These are phyloP conservation scores for Ascidia mentula DNA, from an alignment of 23 tunicate species.

Conservation along the genomic window DNA sequence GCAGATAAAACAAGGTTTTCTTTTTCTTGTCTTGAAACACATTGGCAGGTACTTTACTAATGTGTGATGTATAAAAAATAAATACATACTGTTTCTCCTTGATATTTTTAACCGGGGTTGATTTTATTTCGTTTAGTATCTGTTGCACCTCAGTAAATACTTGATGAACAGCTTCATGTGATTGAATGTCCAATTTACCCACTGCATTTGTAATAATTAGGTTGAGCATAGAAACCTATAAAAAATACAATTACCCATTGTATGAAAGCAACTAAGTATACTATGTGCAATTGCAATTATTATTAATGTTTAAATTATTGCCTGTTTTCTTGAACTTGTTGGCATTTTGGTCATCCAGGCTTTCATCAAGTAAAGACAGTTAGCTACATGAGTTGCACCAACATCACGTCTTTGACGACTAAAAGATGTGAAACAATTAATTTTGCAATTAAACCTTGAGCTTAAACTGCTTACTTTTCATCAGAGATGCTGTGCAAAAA, in stretches of 20 bases:
- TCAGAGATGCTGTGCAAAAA: conserved; percentile 23
- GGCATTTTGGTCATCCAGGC: conserved; percentile 19
- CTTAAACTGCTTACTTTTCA: conserved; percentile 11
- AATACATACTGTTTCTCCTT: neutral
- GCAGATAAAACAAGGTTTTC: neutral
- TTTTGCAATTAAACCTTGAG: neutral
- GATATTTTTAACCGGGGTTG: neutral
- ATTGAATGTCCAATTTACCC: neutral
- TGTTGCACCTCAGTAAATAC: neutral
- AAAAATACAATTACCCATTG: too few relatives aligned
- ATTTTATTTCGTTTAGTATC: neutral
- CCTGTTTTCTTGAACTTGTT: conserved; percentile 27
- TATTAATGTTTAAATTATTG: too few relatives aligned
- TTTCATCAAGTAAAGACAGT: conserved; percentile 29
- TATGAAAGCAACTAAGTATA: too few relatives aligned
- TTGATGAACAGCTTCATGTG: neutral
- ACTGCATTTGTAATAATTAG: neutral
- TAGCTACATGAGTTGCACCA: conserved; percentile 22
- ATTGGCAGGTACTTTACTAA: too few relatives aligned
- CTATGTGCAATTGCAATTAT: too few relatives aligned
- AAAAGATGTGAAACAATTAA: neutral
- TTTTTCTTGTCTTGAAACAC: neutral
- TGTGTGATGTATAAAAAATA: neutral
- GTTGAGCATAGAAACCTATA: neutral
- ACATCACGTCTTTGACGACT: neutral